Evolutionary conservation across 2,888 invertebrate genomes (phyloP).

Genomic region (Drosophila aldrichi): DNA sequence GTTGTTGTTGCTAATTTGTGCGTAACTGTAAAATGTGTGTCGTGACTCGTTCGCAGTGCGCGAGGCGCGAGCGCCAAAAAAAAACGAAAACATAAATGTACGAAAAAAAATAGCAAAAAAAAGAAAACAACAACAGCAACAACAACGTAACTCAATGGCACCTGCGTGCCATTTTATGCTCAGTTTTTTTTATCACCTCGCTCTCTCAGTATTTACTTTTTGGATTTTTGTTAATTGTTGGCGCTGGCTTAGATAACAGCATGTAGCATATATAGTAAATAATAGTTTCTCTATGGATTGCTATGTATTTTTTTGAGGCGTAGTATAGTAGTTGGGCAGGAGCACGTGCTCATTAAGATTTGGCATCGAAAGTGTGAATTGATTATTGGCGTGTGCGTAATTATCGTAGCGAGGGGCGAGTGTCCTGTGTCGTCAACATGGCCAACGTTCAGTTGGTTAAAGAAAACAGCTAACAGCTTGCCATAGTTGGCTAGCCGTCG

Average conservation of each 20-base stretch:
- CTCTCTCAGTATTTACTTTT: constrained; percentile 41
- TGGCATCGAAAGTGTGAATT: constrained; percentile 7
- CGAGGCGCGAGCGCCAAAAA: constrained; percentile 3
- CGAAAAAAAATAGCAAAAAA: not conserved
- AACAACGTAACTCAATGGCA: constrained; percentile 59
- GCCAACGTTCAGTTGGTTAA: constrained; percentile 6
- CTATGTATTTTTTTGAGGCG: constrained; percentile 52
- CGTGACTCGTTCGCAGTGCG: constrained; percentile 41
- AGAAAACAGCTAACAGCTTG: constrained; percentile 61
- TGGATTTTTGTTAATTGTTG: constrained; percentile 29
- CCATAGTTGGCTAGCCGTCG: constrained; percentile 56
- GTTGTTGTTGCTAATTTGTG: constrained; percentile 51
- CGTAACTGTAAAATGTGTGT: constrained; percentile 80
- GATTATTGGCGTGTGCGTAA: not conserved
- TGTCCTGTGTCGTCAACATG: not conserved
- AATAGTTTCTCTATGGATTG: constrained; percentile 35
- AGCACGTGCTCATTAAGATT: constrained; percentile 63
- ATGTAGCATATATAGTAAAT: constrained; percentile 40
- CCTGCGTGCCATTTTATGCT: constrained; percentile 41
- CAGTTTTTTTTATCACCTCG: constrained; percentile 36
- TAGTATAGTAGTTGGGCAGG: constrained; percentile 43
- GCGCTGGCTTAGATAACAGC: constrained; percentile 52
- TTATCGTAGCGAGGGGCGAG: not conserved
- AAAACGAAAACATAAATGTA: constrained; percentile 1
- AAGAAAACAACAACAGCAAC: not conserved